Percentiles rank a stretch among this genome's conserved stretches.
These are phyloP conservation scores for Malachius bipustulatus DNA, from an alignment of 2,888 invertebrate species.

Conservation along the genomic window DNA sequence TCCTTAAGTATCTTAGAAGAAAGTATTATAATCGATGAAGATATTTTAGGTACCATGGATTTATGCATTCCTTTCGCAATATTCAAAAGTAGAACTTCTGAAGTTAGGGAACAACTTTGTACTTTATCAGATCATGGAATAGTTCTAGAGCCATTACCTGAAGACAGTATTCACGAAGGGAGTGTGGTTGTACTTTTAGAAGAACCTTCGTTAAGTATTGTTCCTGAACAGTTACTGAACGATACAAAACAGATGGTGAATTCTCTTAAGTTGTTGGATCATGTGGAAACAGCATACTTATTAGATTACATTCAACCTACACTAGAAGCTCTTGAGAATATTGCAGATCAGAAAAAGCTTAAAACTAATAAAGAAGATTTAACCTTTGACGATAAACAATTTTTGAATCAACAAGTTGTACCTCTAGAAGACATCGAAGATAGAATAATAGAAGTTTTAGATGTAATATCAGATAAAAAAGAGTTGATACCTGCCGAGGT, in stretches of 20 bases:
- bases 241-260: conserved; percentile 23
- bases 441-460: conserved; percentile 42
- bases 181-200: conserved; percentile 26
- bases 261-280: conserved; percentile 18
- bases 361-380: conserved; percentile 39
- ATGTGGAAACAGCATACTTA: conserved; percentile 12
- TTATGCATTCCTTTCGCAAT: conserved; percentile 26
- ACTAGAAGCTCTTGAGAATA: conserved; percentile 37
- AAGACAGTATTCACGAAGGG: conserved; percentile 19
- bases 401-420: conserved; percentile 39
- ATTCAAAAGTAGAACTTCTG: conserved; percentile 26
- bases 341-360: conserved; percentile 37
- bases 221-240: conserved; percentile 24
- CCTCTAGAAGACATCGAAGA: conserved; percentile 43
- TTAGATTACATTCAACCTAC: conserved; percentile 27
- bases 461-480: conserved; percentile 22
- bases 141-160: conserved; percentile 17
- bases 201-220: conserved; percentile 22
- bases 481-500: conserved; percentile 11
- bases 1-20: conserved; percentile 32
- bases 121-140: conserved; percentile 25
- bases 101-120: conserved; percentile 30
- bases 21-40: conserved; percentile 27
- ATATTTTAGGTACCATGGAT: conserved; percentile 24
- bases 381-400: conserved; percentile 30